These are phyloP conservation scores for Tylochromis polylepis DNA, from an alignment of 2,113 vertebrate genomes.

Conservation along the genomic window DNA sequence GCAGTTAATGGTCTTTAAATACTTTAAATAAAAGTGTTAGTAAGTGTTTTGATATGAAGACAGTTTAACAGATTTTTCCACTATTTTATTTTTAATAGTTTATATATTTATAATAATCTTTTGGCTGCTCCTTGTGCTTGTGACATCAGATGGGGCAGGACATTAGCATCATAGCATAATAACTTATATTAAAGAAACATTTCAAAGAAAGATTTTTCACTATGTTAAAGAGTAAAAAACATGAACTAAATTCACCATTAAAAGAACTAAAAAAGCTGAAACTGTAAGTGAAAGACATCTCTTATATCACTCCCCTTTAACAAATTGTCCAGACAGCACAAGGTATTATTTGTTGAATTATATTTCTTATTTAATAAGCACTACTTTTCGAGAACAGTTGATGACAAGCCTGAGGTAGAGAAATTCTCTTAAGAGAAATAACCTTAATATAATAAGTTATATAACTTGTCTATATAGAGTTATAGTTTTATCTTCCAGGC, in stretches of 20 bases:
- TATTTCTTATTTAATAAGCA: background rate
- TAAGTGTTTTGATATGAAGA: background rate
- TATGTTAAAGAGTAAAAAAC: background rate
- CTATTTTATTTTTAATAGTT: background rate
- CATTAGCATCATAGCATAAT: background rate
- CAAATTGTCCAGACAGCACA: background rate
- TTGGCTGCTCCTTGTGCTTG: background rate
- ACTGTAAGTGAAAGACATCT: background rate
- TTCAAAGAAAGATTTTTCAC: background rate
- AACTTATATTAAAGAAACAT: background rate
- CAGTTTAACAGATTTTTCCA: background rate
- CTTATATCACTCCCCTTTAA: background rate
- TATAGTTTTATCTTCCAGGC: background rate
- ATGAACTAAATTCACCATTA: background rate
- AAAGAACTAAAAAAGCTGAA: rapidly evolving
- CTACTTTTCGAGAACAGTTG: background rate
- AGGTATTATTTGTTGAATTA: background rate
- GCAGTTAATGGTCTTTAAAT: background rate
- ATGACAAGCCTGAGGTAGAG: background rate
- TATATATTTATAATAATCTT: background rate
- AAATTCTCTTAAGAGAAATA: background rate
- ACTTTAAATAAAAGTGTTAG: rapidly evolving
- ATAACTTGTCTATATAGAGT: background rate
- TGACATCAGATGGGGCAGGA: background rate
- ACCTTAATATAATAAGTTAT: background rate